Evolutionary conservation across 2,113 vertebrate species (phyloP).

Genomic region (Sceloporus undulatus): DNA sequence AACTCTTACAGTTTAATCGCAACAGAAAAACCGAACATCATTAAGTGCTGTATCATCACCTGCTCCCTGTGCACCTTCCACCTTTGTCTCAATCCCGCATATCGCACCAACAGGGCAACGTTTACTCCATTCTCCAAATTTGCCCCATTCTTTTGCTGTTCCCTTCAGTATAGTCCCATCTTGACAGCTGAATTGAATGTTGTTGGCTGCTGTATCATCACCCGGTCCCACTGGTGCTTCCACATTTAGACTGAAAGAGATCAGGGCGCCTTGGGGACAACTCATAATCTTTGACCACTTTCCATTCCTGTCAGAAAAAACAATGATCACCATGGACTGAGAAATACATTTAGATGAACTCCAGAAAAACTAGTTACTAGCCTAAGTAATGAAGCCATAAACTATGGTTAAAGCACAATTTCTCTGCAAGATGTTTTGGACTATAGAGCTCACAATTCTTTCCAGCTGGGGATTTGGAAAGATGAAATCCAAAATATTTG

Average conservation of each 20-base stretch:
- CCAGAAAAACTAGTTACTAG: too few species aligned
- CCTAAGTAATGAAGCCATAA: too few species aligned
- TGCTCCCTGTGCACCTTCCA: conserved; percentile 30
- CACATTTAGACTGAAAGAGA: conserved; percentile 69
- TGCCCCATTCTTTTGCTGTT: conserved; percentile 51
- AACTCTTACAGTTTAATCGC: conserved; percentile 1
- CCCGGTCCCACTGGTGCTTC: conserved; percentile 35
- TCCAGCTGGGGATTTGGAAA: too few species aligned
- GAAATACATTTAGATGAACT: too few species aligned
- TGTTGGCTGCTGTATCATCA: conserved; percentile 70
- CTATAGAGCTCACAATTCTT: too few species aligned
- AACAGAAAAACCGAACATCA: conserved; percentile 69
- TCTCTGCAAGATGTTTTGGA: too few species aligned
- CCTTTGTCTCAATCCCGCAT: conserved; percentile 66
- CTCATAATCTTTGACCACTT: conserved; percentile 63
- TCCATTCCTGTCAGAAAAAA: conserved; percentile 61
- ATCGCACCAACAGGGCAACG: conserved; percentile 47
- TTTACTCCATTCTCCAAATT: conserved; percentile 65
- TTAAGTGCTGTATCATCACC: conserved; percentile 60
- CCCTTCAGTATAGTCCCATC: conserved; percentile 58
- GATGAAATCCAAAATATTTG: too few species aligned
- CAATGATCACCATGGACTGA: background rate
- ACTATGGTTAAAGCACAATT: too few species aligned
- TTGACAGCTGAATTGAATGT: conserved; percentile 67
- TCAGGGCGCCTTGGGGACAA: conserved; percentile 58